These are phyloP conservation scores for Hirtodrosophila confusa DNA, from an alignment of 2,888 invertebrate species.

Conservation along the genomic window DNA sequence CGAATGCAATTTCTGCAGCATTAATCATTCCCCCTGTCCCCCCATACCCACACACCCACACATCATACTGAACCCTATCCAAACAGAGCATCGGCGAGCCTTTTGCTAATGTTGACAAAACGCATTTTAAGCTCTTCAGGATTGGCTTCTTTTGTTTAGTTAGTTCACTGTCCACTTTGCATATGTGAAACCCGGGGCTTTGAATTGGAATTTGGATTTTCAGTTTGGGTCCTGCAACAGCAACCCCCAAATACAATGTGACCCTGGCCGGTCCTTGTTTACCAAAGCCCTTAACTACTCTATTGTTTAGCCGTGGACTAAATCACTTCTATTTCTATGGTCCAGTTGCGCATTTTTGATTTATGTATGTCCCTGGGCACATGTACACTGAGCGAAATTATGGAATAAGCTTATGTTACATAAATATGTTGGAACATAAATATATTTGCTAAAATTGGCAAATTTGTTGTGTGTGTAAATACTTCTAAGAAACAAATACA, in stretches of 20 bases:
- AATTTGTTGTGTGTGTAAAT: no score
- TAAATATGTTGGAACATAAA: no score
- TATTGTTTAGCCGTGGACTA: slow-evolving; percentile 38
- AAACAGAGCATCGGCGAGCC: slow-evolving; percentile 10
- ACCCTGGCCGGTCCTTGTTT: slow-evolving; percentile 46
- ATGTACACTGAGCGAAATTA: slow-evolving; percentile 17
- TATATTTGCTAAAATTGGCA: no score
- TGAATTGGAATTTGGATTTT: slow-evolving; percentile 54
- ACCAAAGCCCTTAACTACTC: slow-evolving; percentile 42
- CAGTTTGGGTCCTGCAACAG: slow-evolving; percentile 18
- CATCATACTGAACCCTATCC: slow-evolving; percentile 29
- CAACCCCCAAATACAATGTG: slow-evolving; percentile 38
- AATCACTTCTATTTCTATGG: slow-evolving; percentile 28
- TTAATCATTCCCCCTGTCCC: slow-evolving; percentile 66
- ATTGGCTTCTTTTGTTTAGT: slow-evolving; percentile 72
- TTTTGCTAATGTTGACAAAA: slow-evolving; percentile 80
- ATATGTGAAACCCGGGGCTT: slow-evolving; percentile 22
- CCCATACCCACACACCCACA: slow-evolving; percentile 15
- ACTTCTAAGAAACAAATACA: no score
- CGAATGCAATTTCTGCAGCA: slow-evolving; percentile 78
- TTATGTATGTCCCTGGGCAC: neutral
- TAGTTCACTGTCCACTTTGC: slow-evolving; percentile 39
- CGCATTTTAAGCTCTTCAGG: slow-evolving; percentile 80
- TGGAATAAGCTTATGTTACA: no score
- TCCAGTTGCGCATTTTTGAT: slow-evolving; percentile 34